Base-by-base conservation (phyloP, 2,888 invertebrate species). In the Cremastinae sp. region DNA sequence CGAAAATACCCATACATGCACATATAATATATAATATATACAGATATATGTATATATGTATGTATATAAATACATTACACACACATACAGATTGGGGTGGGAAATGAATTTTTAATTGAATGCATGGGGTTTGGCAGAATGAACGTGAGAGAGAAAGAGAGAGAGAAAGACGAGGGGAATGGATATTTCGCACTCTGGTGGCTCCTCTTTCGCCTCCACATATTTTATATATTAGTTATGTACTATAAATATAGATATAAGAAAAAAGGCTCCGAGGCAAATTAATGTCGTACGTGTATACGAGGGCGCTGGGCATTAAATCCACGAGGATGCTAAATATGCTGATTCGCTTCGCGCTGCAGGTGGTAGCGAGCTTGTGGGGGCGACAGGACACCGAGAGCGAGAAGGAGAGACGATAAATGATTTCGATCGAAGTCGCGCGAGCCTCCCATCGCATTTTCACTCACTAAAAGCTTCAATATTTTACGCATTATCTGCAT, bases 291-390 rank as follows among this genome's bases (percentile, higher is more conserved):
- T 79, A 71, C 75, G 79, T 72, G 61, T 70, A 75, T 77, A 70
- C 68, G 64, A 70, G 76, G 71, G 69, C 73, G 73, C 79, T 78
- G 70, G 78, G 72, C 78, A 77, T 81, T 81, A 84, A 85, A 85
- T 84, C 83, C 83, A 82, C 62, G 74, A 76, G 78, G 80, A 81
- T 82, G 82, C 82, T 84, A 85, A 84, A 84, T 83, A 85, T 84
- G 84, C 82, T 84, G 84, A 85, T 84, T 82, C 82, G 80, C 79
- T 54, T 69, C 82, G 82, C 83, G 82, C 85, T 78, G 80, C 84
- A 86, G 85, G 85, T 86, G 84, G 85, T 79, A 74, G 72, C 73
- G 74, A 74, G 68, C 74, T 64, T 66, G 72, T 51, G 68, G 74
- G 68, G 61, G 70, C 77, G 80, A 75, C 59, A 28, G 28, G 28